Percentiles rank a stretch among this genome's conserved stretches.
These are phyloP conservation scores for Sylvicola cinctus DNA, from an alignment of 2,888 invertebrate species.

Conservation along the genomic window DNA sequence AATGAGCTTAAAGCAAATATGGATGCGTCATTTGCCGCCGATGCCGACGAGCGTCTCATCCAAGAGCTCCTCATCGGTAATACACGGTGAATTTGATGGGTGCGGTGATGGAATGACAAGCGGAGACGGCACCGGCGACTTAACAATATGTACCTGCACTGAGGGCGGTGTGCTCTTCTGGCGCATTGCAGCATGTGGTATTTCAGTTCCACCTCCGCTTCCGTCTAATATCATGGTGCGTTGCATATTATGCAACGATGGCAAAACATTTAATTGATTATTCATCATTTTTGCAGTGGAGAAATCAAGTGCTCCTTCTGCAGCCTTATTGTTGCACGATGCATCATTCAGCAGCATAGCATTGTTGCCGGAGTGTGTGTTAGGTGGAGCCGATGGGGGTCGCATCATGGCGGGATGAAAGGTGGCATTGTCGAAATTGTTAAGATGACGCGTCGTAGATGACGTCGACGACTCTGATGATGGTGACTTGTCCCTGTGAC, in stretches of 20 bases:
- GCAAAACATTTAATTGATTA: no score
- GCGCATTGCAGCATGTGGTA: constrained; percentile 1
- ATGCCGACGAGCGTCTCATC: constrained; percentile 11
- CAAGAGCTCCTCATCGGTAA: constrained; percentile 56
- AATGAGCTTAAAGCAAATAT: constrained; percentile 10
- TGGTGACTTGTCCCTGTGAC: neutral
- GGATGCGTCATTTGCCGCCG: constrained; percentile 13
- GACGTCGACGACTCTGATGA: constrained; percentile 1
- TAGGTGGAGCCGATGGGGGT: neutral
- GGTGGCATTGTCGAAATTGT: neutral
- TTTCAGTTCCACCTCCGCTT: no score
- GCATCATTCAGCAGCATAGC: no score
- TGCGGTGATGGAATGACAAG: constrained; percentile 42
- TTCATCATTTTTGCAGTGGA: neutral
- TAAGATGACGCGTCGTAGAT: no score
- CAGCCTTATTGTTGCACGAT: no score
- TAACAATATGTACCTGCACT: constrained; percentile 53
- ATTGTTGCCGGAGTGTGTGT: neutral
- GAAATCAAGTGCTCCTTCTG: neutral
- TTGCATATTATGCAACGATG: no score
- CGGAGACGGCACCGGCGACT: constrained; percentile 51
- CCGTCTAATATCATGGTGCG: no score
- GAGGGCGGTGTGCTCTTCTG: constrained; percentile 19
- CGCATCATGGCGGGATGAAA: neutral
- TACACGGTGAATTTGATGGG: constrained; percentile 49